Evolutionary conservation across 1,140 invertebrate species (phyloP).

Genomic region (Drosophila yakuba): DNA sequence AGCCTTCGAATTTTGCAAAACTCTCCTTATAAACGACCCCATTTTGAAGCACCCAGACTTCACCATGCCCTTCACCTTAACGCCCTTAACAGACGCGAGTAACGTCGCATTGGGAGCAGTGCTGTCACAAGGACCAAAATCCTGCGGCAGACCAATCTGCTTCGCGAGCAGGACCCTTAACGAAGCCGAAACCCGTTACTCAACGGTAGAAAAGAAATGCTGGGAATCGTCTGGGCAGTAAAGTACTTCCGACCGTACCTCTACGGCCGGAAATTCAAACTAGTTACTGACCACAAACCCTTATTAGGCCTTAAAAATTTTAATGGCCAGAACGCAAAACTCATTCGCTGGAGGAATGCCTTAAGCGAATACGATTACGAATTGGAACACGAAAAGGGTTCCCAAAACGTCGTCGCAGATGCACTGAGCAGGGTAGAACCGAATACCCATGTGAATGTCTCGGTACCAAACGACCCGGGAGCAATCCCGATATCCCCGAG

Average conservation of each 20-base stretch:
- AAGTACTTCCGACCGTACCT: neutral
- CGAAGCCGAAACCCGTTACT: neutral
- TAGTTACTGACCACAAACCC: conserved; percentile 1
- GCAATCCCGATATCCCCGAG: neutral
- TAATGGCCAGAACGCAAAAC: neutral
- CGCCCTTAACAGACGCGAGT: too few species aligned
- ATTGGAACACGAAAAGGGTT: neutral
- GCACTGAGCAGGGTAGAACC: neutral
- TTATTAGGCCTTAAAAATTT: neutral
- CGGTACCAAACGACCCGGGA: neutral
- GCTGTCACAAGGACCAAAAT: too few species aligned
- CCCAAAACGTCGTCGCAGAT: neutral
- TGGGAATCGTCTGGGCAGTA: neutral
- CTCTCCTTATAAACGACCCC: too few species aligned
- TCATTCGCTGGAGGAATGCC: neutral
- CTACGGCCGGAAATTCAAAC: neutral
- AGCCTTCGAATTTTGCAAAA: neutral
- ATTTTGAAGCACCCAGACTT: too few species aligned
- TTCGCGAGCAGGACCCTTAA: too few species aligned
- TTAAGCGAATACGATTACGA: neutral
- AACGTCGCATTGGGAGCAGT: too few species aligned
- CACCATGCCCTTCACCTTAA: too few species aligned
- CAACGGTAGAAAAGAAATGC: neutral
- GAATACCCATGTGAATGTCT: neutral
- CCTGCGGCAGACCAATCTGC: too few species aligned